Base-by-base conservation (phyloP, 2,797 vertebrate species). In the Coendou prehensilis region DNA sequence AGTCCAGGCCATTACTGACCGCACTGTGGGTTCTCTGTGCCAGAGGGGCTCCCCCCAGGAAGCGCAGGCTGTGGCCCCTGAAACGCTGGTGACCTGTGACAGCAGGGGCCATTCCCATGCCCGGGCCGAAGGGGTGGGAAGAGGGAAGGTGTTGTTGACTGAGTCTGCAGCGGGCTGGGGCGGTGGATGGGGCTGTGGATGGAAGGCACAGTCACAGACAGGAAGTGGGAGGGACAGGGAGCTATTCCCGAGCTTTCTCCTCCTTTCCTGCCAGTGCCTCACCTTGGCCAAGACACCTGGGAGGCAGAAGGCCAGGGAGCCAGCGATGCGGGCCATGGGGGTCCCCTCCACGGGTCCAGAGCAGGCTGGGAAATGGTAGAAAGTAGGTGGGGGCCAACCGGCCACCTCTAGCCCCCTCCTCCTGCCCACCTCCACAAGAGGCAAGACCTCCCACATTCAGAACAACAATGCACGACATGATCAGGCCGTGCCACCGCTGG, bases 1-100 rank as follows among this genome's bases (percentile, higher is more conserved):
- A 23, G 18, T 9, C 11, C 5, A 4, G 33, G n/a, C 28, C 0
- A 9, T 30, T 28, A 8, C 18, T 18, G 26, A 17, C 14, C 3
- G 75, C 11, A 52, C 75, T 50, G 3, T 2, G 22, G 15, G 17
- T 50, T 28, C 54, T 76, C 82, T 75, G 54, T 45, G n/a, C 11
- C 47, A 2, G 8, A 26, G 4, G 20, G n/a, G 8, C 47, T 79
- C 75, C 50, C 23, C 1, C 79, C 13, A 64, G 52, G 50, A 93
- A 92, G 10, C 4, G 9, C 67, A 93, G 54, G 30, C 63, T 47
- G 2, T 56, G 2, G 13, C 8, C 50, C 41, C 33, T 5, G 71
- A 26, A 67, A 67, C 15, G n/a, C n/a, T 50, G 41, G 45, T 47
- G 50, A 50, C 69, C 6, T 33, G 67, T 50, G 14, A 23, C 14